These are phyloP conservation scores for Sandelia bainsii DNA, from an alignment of 2,797 vertebrate species.

Conservation along the genomic window DNA sequence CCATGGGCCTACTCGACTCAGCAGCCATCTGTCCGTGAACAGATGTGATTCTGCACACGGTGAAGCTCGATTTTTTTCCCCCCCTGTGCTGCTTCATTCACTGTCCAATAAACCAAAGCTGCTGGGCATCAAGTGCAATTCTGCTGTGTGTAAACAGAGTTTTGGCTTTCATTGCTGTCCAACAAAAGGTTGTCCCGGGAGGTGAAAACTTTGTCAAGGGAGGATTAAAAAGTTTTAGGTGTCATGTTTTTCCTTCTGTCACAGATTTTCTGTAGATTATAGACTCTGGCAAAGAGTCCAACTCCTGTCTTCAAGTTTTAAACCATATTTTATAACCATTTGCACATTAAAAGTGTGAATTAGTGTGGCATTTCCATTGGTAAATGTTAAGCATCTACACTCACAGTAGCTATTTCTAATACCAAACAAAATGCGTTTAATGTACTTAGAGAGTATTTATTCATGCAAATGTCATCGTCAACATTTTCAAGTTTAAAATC, in stretches of 20 bases:
- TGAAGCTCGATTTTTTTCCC: constrained; percentile 33
- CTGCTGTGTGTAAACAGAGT: constrained; percentile 21
- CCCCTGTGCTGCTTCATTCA: constrained; percentile 29
- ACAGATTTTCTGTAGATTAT: not conserved
- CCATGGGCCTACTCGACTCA: constrained; percentile 21
- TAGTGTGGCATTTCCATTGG: too few species aligned
- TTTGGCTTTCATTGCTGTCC: not conserved
- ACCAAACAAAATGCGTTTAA: too few species aligned
- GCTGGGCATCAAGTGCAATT: constrained; percentile 39
- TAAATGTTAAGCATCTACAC: too few species aligned
- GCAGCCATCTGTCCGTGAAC: constrained; percentile 59
- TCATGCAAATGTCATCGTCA: too few species aligned
- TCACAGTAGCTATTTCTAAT: too few species aligned
- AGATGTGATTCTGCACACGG: constrained; percentile 40
- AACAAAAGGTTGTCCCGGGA: constrained; percentile 4
- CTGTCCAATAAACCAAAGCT: constrained; percentile 51
- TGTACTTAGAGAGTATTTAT: too few species aligned
- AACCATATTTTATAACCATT: too few species aligned
- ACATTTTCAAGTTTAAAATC: too few species aligned
- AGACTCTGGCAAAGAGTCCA: not conserved
- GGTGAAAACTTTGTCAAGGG: not conserved
- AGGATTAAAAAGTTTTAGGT: constrained; percentile 13
- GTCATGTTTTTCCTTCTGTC: constrained; percentile 6
- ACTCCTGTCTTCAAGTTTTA: not conserved
- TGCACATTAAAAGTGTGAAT: too few species aligned